A percentile compares a stretch with the other conserved stretches of the same genome.
Conservation (phyloP, 2,113 vertebrate genomes). For the Diadophis punctatus region DNA sequence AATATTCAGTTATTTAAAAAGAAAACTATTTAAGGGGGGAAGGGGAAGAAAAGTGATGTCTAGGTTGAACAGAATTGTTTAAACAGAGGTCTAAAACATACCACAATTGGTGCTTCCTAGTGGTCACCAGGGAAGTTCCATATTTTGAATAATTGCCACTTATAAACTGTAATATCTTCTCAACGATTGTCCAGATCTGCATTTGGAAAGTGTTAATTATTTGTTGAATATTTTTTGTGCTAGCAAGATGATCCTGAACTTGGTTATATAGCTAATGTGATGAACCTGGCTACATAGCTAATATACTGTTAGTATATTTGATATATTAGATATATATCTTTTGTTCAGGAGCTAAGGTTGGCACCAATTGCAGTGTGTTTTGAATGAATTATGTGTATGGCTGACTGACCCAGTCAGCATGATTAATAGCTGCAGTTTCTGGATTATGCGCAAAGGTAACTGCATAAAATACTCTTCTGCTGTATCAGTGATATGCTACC, state of each 20-base stretch:
- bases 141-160: not conserved
- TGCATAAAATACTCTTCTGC: not conserved
- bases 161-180: not conserved
- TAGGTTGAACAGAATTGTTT: not conserved
- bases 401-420: not conserved
- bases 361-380: not conserved
- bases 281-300: not conserved
- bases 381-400: not conserved
- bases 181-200: not conserved
- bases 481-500: not conserved
- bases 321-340: not conserved
- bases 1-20: not conserved
- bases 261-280: not conserved
- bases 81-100: not conserved
- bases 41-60: not conserved
- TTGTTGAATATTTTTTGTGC: not conserved
- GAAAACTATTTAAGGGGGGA: not conserved
- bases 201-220: not conserved
- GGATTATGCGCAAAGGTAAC: not conserved
- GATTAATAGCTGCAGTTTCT: not conserved
- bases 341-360: not conserved
- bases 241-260: not conserved
- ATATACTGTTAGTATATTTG: not conserved
- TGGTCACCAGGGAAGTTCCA: not conserved
- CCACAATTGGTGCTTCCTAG: not conserved